These are phyloP conservation scores for Agrotis puta DNA, from an alignment of 2,888 invertebrate genomes.

Conservation along the genomic window DNA sequence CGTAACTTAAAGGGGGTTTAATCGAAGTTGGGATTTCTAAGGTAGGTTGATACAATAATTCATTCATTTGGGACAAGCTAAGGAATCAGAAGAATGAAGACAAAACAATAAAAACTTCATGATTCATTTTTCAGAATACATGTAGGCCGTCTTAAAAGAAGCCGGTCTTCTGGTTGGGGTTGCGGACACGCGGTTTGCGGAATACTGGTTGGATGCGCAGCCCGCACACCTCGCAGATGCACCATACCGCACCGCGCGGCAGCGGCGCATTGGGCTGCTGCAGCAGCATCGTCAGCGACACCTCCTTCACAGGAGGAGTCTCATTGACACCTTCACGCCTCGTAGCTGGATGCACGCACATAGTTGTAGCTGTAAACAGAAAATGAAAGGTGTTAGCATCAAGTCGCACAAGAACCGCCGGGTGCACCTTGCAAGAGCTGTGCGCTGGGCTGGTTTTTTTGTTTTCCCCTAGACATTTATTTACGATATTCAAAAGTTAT, in stretches of 20 bases:
- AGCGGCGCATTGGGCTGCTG: slow-evolving; percentile 12
- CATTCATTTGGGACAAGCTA: slow-evolving; percentile 43
- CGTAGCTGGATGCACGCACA: background rate
- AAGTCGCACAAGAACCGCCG: slow-evolving; percentile 1
- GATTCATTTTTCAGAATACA: background rate
- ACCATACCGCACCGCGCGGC: slow-evolving; percentile 24
- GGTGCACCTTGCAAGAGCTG: background rate
- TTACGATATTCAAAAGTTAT: background rate
- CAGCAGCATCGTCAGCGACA: background rate
- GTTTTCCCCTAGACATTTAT: slow-evolving; percentile 2
- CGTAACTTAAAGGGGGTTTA: slow-evolving; percentile 36
- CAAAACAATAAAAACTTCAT: slow-evolving; percentile 26
- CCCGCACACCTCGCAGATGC: slow-evolving; percentile 44
- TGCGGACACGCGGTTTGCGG: background rate
- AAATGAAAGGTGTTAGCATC: slow-evolving; percentile 12
- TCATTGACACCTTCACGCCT: background rate
- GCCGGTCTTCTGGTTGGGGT: background rate
- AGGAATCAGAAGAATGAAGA: slow-evolving; percentile 29
- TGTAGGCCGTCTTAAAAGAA: background rate
- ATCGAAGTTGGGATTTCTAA: slow-evolving; percentile 41
- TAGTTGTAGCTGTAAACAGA: slow-evolving; percentile 21
- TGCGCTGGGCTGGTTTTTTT: background rate
- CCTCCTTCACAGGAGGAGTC: background rate
- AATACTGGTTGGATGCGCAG: slow-evolving; percentile 20
- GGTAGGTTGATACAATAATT: slow-evolving; percentile 49